Conservation (phyloP, 2,797 vertebrate genomes). For the Coluber constrictor region DNA sequence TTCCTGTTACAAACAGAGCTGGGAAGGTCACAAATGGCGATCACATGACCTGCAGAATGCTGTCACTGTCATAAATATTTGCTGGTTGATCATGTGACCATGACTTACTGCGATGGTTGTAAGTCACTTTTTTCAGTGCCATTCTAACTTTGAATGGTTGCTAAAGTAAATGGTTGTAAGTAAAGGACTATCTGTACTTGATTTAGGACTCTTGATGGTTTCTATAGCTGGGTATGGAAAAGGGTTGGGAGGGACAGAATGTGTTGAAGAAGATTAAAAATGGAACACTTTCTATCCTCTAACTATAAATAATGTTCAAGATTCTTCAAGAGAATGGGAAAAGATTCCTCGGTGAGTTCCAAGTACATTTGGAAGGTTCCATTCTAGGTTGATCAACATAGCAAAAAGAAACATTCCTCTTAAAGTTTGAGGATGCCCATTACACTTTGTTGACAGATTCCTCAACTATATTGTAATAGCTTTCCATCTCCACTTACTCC, state of each 20-base stretch:
- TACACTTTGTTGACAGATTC: background rate
- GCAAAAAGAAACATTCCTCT: background rate
- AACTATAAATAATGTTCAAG: background rate
- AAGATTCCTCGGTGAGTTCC: background rate
- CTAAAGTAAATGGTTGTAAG: background rate
- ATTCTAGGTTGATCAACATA: background rate
- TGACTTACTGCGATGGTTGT: background rate
- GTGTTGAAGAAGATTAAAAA: background rate
- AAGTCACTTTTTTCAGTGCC: background rate
- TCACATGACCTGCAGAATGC: background rate
- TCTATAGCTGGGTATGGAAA: background rate
- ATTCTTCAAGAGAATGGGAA: background rate
- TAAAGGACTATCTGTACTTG: background rate
- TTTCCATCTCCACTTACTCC: slow-evolving; percentile 49
- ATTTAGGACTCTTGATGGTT: background rate
- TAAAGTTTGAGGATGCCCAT: background rate
- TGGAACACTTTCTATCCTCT: too few species aligned
- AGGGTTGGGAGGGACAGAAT: background rate
- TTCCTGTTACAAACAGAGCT: background rate
- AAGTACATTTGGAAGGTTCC: background rate
- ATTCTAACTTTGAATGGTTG: background rate
- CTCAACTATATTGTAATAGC: background rate
- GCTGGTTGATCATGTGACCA: background rate
- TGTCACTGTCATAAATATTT: background rate
- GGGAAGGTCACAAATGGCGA: background rate